Percentiles rank a stretch among this genome's conserved stretches.
Evolutionary conservation across 2,797 vertebrate species (phyloP).

Genomic region (Malacoctenus gilli): DNA sequence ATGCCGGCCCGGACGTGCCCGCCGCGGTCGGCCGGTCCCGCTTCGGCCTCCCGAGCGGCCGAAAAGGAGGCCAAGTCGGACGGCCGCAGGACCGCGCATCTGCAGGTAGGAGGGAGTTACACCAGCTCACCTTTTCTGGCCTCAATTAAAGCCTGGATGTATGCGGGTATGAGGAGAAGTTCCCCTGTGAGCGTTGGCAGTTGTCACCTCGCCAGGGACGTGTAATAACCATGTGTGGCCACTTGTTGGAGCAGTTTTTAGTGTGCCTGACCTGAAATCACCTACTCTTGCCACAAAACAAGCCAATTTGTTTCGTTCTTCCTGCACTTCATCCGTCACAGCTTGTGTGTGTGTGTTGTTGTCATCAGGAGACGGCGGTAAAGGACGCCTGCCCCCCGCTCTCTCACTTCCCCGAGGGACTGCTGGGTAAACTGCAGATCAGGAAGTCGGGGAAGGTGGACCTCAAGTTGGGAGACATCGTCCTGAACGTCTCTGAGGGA

Average conservation of each 20-base stretch:
- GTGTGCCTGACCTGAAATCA: no score
- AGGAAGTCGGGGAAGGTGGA: constrained; percentile 82
- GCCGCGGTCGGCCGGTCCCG: not conserved
- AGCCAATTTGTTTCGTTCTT: no score
- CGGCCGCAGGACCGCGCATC: constrained; percentile 56
- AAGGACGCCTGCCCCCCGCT: no score
- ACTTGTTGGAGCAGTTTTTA: no score
- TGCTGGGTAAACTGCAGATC: constrained; percentile 82
- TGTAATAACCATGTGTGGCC: no score
- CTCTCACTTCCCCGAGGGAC: constrained; percentile 78
- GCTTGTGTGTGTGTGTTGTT: no score
- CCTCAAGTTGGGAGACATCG: constrained; percentile 76
- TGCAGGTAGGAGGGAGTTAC: constrained; percentile 64
- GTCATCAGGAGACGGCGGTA: constrained; percentile 23
- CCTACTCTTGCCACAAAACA: no score
- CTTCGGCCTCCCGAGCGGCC: not conserved
- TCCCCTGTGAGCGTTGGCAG: no score
- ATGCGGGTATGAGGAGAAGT: not conserved
- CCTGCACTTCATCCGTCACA: no score
- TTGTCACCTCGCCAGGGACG: no score
- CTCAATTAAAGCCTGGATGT: not conserved
- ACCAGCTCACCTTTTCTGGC: not conserved
- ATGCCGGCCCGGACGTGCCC: constrained; percentile 61
- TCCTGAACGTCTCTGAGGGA: constrained; percentile 81
- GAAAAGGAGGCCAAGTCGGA: constrained; percentile 64